Evolutionary conservation across 2,888 invertebrate genomes (phyloP), one percentile per base, ranked within the genome.

Genomic region (Caenorhabditis sp.): DNA sequence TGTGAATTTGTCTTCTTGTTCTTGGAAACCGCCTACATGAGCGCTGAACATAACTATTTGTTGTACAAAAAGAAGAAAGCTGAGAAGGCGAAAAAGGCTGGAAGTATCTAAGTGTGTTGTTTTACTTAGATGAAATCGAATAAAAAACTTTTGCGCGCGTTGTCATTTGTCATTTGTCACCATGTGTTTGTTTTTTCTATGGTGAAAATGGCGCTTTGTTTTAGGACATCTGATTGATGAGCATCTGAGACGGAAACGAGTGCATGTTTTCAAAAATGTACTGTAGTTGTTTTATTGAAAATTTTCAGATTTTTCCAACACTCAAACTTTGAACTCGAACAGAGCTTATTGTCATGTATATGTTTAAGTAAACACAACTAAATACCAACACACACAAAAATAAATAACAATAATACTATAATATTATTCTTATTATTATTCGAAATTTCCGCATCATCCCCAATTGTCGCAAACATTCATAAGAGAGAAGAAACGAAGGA

Each of bases 1-100:
- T 84, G 82, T 50, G 86, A 86, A 71, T 84, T 86, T 62, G 78
- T 84, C 0, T 85, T 83, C 64, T 67, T 86, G 5, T 69, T 83
- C 21, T 19, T 83, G 53, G 83, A 86, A 43, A 73, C 82, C 1
- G 73, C 81, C n/a, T 83, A 79, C 66, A 86, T 86, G 84, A 73
- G 83, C 26, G 81, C 78, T 5, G 79, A 84, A 57, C 85, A 85
- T 62, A 78, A 80, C 43, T 81, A 81, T 24, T 66, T 73, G 1
- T 23, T 83, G 21, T 84, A 77, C 64, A 82, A 82, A 67, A 82
- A 82, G 73, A 82, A 81, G 61, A 76, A 81, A 57, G 82, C 75
- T 10, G 84, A 84, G 26, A 83, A 66, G 77, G 70, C 49, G 76
- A 81, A 31, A 14, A 43, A 43, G 14, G 43, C 43, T 43, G 43